These are phyloP conservation scores for Sorex araneus DNA, from an alignment of 2,113 vertebrate genomes.

Conservation along the genomic window DNA sequence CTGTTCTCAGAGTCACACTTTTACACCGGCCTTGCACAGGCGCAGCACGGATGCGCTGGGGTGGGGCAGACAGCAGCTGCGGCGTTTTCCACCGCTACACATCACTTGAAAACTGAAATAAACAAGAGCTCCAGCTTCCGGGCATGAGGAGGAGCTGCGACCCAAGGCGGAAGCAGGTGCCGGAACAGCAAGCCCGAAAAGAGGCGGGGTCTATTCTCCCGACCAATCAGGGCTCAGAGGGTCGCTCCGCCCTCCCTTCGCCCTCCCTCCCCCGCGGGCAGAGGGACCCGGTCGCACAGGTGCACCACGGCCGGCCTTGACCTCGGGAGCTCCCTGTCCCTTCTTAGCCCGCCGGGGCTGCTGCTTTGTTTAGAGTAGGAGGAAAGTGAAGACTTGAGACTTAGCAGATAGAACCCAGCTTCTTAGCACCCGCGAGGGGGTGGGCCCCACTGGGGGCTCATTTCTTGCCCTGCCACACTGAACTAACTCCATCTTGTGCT, in stretches of 20 bases:
- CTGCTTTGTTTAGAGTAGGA: background rate
- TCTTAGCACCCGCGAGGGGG: too few relatives aligned
- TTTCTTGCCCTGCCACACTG: background rate
- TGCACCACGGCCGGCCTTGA: background rate
- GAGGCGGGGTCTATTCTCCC: background rate
- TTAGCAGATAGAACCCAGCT: background rate
- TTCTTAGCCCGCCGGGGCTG: background rate
- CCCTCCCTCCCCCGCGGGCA: background rate
- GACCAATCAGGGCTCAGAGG: background rate
- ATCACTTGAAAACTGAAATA: background rate
- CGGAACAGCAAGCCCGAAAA: background rate
- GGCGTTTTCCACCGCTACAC: background rate
- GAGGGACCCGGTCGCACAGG: too few relatives aligned
- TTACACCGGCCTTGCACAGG: background rate
- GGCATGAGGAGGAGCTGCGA: too few relatives aligned
- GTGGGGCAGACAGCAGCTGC: too few relatives aligned
- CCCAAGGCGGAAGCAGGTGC: background rate
- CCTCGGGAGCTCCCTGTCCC: background rate
- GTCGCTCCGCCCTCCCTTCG: accelerated
- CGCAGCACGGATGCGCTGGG: background rate
- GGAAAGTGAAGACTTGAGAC: background rate
- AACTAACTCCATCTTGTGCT: background rate
- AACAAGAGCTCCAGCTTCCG: background rate
- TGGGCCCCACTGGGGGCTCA: background rate
- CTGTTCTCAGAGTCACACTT: background rate